Base-by-base conservation (phyloP, 2,113 vertebrate species). In the Theristicus caerulescens region DNA sequence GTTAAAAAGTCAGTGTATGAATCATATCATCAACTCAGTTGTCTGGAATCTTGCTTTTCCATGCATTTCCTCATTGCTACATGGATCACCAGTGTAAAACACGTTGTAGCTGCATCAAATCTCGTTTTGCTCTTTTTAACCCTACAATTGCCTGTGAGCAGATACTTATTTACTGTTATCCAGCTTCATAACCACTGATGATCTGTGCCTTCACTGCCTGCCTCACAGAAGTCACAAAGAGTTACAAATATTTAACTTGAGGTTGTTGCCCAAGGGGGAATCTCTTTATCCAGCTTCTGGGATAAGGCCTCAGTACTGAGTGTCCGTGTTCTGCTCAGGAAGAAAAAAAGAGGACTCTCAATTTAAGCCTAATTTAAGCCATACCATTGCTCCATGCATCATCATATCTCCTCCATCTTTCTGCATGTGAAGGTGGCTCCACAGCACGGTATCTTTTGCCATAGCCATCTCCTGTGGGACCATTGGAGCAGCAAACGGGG, bases 71-170 rank as follows among this genome's bases (percentile, higher is more conserved):
- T 82, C 52, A 22, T 54, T 69, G 73, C 58, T 69, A 86, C 89
- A 55, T 1, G 0, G 64, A 92, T 89, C 92, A 46, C 16, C 66
- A 88, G 51, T 29, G 57, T 76, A 94, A 91, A 88, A 94, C 79
- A 77, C 11, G n/a, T 46, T 76, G 58, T 57, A 88, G 54, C 55
- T 93, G n/a, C 72, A 65, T 62, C 25, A 36, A 78, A 82, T 93
- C 92, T 79, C 70, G 66, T 89, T 88, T 86, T 65, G 40, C 61
- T 82, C 22, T 91, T 81, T 80, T 96, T 95, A 97, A 96, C 86
- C 40, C 83, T 89, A 17, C 8, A 73, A 3, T 25, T 72, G 57
- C 62, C 57, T 62, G 17, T 34, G 16, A 80, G 46, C 17, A 80
- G 51, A 49, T 32, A 59, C 2, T 8, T 55, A 61, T 13, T 71